A percentile compares a stretch with the other conserved stretches of the same genome.
These are phyloP conservation scores for Chionomys nivalis DNA, from an alignment of 2,113 vertebrate genomes.

Conservation along the genomic window DNA sequence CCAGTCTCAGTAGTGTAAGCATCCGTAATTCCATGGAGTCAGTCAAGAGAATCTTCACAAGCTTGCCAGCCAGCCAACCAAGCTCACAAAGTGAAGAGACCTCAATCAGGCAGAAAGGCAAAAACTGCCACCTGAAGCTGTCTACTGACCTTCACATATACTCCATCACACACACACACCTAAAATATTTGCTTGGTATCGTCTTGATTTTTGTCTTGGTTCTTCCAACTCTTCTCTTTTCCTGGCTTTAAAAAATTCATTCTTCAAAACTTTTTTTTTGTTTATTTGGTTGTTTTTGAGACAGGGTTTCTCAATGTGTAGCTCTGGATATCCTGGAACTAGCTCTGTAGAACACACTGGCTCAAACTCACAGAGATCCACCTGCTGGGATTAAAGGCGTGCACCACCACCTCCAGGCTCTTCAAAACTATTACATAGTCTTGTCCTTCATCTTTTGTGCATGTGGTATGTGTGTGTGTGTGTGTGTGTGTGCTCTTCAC, in stretches of 20 bases:
- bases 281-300: no score
- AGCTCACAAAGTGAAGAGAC: background rate
- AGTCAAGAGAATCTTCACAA: background rate
- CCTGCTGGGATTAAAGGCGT: no score
- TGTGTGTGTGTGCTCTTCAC: background rate
- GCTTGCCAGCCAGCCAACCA: background rate
- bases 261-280: background rate
- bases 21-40: background rate
- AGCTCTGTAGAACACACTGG: no score
- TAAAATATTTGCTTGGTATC: background rate
- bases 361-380: no score
- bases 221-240: background rate
- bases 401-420: background rate
- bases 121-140: no score
- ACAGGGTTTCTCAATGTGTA: no score
- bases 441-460: background rate
- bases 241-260: background rate
- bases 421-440: background rate
- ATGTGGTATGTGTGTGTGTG: background rate
- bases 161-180: background rate
- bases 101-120: background rate
- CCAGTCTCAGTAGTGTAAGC: background rate
- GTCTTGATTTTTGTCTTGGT: background rate
- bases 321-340: no score
- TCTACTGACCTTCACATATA: background rate